Evolutionary conservation across 2,888 invertebrate species (phyloP).

Genomic region (Metacarcinus magister): DNA sequence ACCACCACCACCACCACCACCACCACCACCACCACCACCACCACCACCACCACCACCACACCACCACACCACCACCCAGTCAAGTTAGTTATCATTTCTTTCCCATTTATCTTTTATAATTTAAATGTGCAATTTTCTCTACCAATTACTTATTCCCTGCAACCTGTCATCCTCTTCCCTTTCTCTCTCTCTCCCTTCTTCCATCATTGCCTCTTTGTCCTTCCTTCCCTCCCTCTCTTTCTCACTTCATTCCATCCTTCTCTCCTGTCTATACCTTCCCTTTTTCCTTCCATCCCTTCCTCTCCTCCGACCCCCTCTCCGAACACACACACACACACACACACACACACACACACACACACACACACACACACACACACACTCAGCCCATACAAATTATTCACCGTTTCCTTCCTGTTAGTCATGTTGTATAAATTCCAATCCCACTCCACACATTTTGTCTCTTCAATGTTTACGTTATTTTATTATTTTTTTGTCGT

Average conservation of each 20-base stretch:
- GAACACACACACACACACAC: background rate
- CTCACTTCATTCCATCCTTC: background rate
- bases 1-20: conserved; percentile 9
- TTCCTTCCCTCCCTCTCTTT: background rate
- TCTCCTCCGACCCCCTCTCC: background rate
- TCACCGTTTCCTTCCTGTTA: background rate
- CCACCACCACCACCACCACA: too few relatives aligned
- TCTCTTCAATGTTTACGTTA: background rate
- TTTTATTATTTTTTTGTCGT: background rate
- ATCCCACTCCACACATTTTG: background rate
- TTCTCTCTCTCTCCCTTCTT: background rate
- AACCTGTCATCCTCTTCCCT: background rate
- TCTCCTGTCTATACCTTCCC: background rate
- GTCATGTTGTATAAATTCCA: background rate
- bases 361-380: conserved; percentile 15
- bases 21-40: background rate
- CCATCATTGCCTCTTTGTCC: background rate
- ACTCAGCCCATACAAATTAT: background rate
- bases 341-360: background rate
- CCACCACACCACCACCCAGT: too few relatives aligned
- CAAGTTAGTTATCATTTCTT: background rate
- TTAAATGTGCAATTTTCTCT: background rate
- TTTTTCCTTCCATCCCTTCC: background rate
- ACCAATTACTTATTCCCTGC: background rate
- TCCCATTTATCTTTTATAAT: background rate